A percentile compares a stretch with the other conserved stretches of the same genome.
phyloP scores from a whole-genome alignment of 2,888 invertebrate species.

The Lamellibrachia columna region DNA sequence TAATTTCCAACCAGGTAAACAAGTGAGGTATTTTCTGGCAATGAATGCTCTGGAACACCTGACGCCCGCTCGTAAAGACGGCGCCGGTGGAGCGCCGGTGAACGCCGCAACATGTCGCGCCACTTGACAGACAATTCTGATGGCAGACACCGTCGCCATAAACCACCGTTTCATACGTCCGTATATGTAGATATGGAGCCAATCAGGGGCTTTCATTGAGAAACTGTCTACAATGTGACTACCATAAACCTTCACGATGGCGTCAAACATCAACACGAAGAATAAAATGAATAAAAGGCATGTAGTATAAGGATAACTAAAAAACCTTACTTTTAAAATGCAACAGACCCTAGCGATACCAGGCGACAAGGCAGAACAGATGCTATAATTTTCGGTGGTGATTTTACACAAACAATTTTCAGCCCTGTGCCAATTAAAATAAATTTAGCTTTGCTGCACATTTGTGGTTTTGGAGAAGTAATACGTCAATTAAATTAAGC shows the following conservation, averaged over 20 bases:
- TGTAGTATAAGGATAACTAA: background rate
- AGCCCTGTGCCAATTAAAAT: background rate
- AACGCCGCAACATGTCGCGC: background rate
- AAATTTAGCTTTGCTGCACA: background rate
- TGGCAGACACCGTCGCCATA: background rate
- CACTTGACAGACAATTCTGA: conserved; percentile 16
- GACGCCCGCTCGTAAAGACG: conserved; percentile 9
- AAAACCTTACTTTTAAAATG: background rate
- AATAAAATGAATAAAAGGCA: background rate
- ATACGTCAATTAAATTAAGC: background rate
- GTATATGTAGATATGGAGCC: conserved; percentile 9
- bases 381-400: background rate
- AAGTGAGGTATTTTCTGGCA: background rate
- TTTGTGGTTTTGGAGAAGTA: background rate
- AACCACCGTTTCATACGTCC: background rate
- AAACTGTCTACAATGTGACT: background rate
- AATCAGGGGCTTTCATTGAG: background rate
- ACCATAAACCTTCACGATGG: background rate
- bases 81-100: background rate
- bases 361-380: background rate
- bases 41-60: background rate
- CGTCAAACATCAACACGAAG: background rate
- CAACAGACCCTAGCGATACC: background rate
- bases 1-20: conserved; percentile 12
- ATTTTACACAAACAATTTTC: background rate